Percentiles rank a stretch among this genome's conserved stretches.
Evolutionary conservation across 2,113 vertebrate species (phyloP).

Genomic region (Neotoma lepida): DNA sequence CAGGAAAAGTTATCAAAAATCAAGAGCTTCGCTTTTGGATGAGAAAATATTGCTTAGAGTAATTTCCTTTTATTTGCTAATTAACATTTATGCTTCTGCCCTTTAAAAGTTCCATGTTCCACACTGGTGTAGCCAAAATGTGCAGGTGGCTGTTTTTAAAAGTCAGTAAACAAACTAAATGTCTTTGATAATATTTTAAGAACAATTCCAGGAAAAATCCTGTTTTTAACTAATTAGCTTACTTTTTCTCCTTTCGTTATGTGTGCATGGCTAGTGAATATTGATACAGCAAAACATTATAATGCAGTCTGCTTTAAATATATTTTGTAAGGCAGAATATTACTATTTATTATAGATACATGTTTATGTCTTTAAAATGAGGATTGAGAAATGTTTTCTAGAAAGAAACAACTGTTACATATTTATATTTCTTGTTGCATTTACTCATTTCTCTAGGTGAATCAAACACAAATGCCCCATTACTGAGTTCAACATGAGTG

Average conservation of each 20-base stretch:
- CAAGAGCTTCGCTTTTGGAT: neutral
- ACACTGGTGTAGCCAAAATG: neutral
- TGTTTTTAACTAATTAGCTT: neutral
- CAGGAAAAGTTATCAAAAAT: neutral
- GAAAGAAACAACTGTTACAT: neutral
- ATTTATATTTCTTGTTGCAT: neutral
- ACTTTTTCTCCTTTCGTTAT: neutral
- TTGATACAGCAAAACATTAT: neutral
- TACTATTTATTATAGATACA: neutral
- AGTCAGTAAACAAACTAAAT: constrained; percentile 24
- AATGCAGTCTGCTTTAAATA: neutral
- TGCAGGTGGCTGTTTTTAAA: neutral
- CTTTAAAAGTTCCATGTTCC: constrained; percentile 1
- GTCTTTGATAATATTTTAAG: constrained; percentile 31
- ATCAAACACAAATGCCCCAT: neutral
- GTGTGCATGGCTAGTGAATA: neutral
- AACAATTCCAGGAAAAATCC: neutral
- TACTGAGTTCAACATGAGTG: neutral
- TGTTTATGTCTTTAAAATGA: neutral
- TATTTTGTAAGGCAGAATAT: neutral
- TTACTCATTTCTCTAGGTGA: neutral
- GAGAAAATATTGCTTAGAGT: neutral
- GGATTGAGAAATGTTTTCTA: neutral
- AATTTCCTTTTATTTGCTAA: neutral
- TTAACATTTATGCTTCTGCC: constrained; percentile 4